Evolutionary conservation across 1,140 invertebrate genomes (phyloP), one percentile per base, ranked within the genome.

Genomic region (Drosophila ironensis): DNA sequence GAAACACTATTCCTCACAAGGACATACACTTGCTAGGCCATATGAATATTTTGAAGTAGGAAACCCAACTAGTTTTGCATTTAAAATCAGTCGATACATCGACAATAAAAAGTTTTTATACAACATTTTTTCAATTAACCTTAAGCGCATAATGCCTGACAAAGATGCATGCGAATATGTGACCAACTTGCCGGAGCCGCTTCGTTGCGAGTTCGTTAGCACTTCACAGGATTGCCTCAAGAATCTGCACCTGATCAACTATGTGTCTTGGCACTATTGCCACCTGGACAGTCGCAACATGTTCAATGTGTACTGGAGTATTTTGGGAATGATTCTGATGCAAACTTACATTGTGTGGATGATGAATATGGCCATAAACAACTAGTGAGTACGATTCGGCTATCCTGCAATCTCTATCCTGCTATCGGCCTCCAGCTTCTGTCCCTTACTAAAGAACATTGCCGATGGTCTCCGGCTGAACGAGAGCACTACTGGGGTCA

Each of bases 401-500:
- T n/a, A n/a, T n/a, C n/a, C n/a, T n/a, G n/a, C 1, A 1, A 24
- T 7, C 1, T 1, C 8, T 0, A 4, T 28, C 3, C 0, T 17
- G 4, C 0, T 6, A 0, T 1, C 4, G 8, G 0, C 75, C 30
- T 14, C 11, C 11, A 94, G 93, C 68, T 94, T 96, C 70, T 94
- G 94, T 87, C 94, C 94, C 30, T 91, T 93, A n/a, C 80, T 96
- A 16, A 90, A 93, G 35, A 91, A 93, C 2, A 94, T 96, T 27
- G 92, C 94, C 0, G 90, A 92, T 53, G 91, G 92, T 8, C 78
- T 95, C 30, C 90, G 90, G 37, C 88, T 96, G 19, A 95, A 93
- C 51, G 93, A 96, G 68, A 95, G 93, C 87, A 91, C 96, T 67
- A 95, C 95, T 9, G 95, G 95, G 12, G 94, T 96, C 4, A 96